These are phyloP conservation scores for Macrotus californicus DNA, from an alignment of 2,113 vertebrate species.

Conservation along the genomic window DNA sequence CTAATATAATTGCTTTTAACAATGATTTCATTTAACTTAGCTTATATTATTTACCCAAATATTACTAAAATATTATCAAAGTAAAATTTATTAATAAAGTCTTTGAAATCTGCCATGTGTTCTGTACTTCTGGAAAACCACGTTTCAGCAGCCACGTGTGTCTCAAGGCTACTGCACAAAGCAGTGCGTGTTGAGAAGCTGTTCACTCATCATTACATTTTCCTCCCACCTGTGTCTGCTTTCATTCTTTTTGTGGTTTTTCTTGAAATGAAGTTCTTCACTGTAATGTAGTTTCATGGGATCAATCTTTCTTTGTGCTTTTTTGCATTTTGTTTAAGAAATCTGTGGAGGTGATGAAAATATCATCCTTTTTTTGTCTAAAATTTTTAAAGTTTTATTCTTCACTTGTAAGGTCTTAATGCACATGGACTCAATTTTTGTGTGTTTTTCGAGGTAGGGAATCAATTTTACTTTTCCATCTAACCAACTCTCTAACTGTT, in stretches of 20 bases:
- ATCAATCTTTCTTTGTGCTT: background rate
- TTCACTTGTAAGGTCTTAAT: background rate
- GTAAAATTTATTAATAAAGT: background rate
- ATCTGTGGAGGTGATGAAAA: background rate
- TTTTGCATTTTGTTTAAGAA: background rate
- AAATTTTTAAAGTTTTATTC: background rate
- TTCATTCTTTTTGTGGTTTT: background rate
- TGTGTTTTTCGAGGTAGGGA: background rate
- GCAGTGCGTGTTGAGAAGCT: background rate
- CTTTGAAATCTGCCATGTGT: background rate
- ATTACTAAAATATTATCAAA: background rate
- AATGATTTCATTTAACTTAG: background rate
- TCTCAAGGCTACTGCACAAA: background rate
- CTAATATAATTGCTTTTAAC: background rate
- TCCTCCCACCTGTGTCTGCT: background rate
- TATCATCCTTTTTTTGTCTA: background rate
- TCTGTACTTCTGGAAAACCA: background rate
- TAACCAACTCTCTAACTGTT: background rate
- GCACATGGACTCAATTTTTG: background rate
- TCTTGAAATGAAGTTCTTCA: background rate
- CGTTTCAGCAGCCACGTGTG: background rate
- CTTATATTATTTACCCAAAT: background rate
- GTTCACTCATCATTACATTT: background rate
- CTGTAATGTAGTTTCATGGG: background rate
- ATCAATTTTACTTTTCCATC: background rate